Evolutionary conservation across 2,113 vertebrate species (phyloP).

Genomic region (Mormoops blainvillei): DNA sequence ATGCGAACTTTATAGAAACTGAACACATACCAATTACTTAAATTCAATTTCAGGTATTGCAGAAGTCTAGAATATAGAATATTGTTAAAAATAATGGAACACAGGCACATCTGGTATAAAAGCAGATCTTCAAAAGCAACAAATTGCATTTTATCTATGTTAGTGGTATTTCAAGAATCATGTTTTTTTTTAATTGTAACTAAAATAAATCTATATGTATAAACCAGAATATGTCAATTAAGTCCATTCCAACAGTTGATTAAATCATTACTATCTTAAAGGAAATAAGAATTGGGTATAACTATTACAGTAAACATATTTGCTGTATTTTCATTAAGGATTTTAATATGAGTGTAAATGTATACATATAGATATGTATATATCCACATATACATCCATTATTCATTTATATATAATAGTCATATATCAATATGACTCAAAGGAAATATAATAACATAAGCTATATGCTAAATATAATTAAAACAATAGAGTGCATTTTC

Average conservation of each 20-base stretch:
- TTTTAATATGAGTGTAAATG: background rate
- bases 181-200: conserved; percentile 26
- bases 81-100: conserved; percentile 54
- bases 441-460: background rate
- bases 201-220: conserved; percentile 45
- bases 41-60: conserved; percentile 51
- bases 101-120: conserved; percentile 54
- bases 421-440: background rate
- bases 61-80: background rate
- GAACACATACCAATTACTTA: background rate
- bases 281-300: background rate
- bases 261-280: background rate
- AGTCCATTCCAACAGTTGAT: background rate
- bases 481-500: conserved; percentile 57
- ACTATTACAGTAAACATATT: background rate
- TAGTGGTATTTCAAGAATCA: conserved; percentile 28
- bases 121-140: conserved; percentile 36
- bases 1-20: background rate
- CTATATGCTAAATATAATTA: conserved; percentile 61
- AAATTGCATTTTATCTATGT: conserved; percentile 8
- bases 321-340: background rate
- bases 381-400: background rate
- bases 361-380: background rate
- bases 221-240: background rate
- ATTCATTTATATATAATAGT: conserved; percentile 14